phyloP scores from a whole-genome alignment of 2,888 invertebrate species.

The Euspilapteryx auroguttella region DNA sequence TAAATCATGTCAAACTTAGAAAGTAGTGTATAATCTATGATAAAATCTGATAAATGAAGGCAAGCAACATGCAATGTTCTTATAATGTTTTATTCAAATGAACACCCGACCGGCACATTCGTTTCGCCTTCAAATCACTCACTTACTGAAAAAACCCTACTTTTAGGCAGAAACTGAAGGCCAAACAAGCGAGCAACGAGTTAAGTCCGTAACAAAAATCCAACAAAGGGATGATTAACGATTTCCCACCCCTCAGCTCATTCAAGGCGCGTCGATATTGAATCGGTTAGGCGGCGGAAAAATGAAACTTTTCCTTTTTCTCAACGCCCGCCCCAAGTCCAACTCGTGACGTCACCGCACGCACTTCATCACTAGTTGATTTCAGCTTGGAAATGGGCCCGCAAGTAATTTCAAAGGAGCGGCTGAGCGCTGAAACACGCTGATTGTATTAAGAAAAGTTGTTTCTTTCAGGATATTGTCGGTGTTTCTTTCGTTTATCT shows the following conservation, averaged over 20 bases:
- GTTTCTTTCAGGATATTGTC: not conserved
- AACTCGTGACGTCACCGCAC: too few species aligned
- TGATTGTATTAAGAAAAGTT: not conserved
- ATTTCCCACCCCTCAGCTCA: constrained; percentile 52
- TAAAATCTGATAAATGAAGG: constrained; percentile 16
- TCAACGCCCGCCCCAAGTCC: constrained; percentile 23
- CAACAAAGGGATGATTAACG: constrained; percentile 62
- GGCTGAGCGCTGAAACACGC: not conserved
- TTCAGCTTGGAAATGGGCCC: not conserved
- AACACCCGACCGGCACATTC: too few species aligned
- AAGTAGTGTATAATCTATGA: too few species aligned
- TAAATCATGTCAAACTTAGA: too few species aligned
- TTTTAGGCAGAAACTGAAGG: constrained; percentile 44
- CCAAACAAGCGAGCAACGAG: constrained; percentile 59
- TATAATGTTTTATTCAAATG: constrained; percentile 10
- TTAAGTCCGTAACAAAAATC: constrained; percentile 59
- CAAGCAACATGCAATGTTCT: constrained; percentile 12
- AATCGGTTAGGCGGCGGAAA: constrained; percentile 57
- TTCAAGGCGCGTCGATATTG: constrained; percentile 59
- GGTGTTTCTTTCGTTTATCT: not conserved
- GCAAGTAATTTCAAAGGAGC: not conserved
- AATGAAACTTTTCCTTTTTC: constrained; percentile 46
- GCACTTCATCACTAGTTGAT: too few species aligned
- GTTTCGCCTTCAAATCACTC: too few species aligned
- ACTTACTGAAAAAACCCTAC: constrained; percentile 3